phyloP scores from a whole-genome alignment of 1,140 invertebrate genomes.

The Drosophila parabipectinata region DNA sequence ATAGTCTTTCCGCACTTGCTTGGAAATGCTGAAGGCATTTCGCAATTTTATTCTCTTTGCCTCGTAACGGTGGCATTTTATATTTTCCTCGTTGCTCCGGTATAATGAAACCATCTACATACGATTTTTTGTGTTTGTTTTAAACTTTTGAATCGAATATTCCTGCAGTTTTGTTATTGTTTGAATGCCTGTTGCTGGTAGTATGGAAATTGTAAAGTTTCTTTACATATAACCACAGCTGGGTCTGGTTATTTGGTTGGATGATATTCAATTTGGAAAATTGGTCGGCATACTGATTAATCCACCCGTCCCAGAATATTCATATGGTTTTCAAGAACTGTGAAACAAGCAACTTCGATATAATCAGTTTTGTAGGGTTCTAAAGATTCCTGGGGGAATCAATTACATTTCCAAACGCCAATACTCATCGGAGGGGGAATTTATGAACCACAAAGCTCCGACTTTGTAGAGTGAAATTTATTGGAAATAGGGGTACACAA shows the following conservation, averaged over 20 bases:
- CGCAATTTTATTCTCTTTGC: slow-evolving; percentile 18
- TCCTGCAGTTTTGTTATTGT: slow-evolving; percentile 21
- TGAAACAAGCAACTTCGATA: too few relatives aligned
- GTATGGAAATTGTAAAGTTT: slow-evolving; percentile 16
- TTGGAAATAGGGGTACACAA: slow-evolving; percentile 40
- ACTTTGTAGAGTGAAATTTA: slow-evolving; percentile 37
- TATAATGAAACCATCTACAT: slow-evolving; percentile 12
- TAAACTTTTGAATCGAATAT: slow-evolving; percentile 21
- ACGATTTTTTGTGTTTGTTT: slow-evolving; percentile 31
- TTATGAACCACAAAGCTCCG: slow-evolving; percentile 1
- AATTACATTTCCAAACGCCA: slow-evolving; percentile 7
- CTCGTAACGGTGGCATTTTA: slow-evolving; percentile 3
- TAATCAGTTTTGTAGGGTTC: background rate
- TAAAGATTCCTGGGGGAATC: slow-evolving; percentile 6
- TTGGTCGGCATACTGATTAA: slow-evolving; percentile 13
- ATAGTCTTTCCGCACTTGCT: background rate
- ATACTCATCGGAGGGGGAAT: slow-evolving; percentile 9
- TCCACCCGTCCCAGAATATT: background rate
- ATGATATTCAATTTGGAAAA: slow-evolving; percentile 25
- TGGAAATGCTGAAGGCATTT: slow-evolving; percentile 13
- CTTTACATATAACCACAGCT: background rate
- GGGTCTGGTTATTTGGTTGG: background rate
- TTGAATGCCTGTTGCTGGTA: slow-evolving; percentile 29
- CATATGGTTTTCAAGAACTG: background rate
- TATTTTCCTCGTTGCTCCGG: background rate